phyloP scores from a whole-genome alignment of 2,113 vertebrate species.

The Pyrgilauda ruficollis region DNA sequence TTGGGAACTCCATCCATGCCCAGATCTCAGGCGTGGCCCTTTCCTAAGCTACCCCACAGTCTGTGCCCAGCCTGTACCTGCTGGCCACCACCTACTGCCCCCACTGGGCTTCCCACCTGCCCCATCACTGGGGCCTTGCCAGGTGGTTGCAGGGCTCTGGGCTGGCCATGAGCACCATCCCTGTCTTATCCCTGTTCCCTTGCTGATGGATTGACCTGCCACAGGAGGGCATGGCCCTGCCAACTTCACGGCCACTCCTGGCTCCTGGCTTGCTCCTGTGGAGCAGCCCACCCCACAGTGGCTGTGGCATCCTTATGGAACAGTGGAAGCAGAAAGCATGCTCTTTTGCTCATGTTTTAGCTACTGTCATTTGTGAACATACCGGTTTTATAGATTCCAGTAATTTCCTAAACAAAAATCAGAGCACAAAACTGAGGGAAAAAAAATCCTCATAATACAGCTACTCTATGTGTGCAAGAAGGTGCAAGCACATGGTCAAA shows the following conservation, averaged over 20 bases:
- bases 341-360: not conserved
- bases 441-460: not conserved
- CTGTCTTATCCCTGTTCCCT: not conserved
- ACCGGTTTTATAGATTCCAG: not conserved
- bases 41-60: not conserved
- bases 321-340: not conserved
- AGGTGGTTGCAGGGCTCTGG: not conserved
- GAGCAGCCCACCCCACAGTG: not conserved
- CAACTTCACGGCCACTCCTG: accelerated
- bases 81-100: not conserved
- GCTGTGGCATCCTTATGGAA: not conserved
- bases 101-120: accelerated
- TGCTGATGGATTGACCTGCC: too few species aligned
- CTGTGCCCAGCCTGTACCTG: not conserved
- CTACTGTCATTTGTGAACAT: not conserved
- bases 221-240: accelerated
- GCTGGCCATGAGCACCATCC: too few species aligned
- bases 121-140: not conserved
- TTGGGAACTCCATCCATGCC: not conserved
- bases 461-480: not conserved
- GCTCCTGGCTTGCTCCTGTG: accelerated
- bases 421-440: not conserved
- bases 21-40: not conserved
- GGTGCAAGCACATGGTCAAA: not conserved
- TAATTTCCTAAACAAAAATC: not conserved